Evolutionary conservation across 2,113 vertebrate species (phyloP).

Genomic region (Halichoeres trimaculatus): DNA sequence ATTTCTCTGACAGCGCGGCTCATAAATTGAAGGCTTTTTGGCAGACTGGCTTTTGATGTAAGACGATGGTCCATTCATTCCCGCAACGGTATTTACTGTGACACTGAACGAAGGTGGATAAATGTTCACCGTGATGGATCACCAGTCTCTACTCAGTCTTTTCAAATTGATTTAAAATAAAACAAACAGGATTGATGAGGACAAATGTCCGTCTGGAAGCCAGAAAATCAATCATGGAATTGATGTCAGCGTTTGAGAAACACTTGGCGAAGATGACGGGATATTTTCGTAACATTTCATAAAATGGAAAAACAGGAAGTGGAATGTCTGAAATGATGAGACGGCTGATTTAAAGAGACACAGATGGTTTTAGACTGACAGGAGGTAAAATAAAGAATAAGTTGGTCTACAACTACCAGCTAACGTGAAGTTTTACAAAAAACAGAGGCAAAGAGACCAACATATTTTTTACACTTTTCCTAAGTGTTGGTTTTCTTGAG

Average conservation of each 20-base stretch:
- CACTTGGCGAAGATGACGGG: neutral
- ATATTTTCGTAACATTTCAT: neutral
- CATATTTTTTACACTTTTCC: neutral
- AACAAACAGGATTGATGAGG: conserved; percentile 31
- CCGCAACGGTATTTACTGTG: conserved; percentile 27
- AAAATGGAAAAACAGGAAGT: neutral
- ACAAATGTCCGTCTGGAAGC: conserved; percentile 14
- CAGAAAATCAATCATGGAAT: conserved; percentile 15
- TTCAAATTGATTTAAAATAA: conserved; percentile 35
- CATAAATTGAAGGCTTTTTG: neutral
- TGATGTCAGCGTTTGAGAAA: conserved; percentile 2
- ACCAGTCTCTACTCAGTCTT: neutral
- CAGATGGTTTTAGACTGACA: no score
- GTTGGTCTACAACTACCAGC: no score
- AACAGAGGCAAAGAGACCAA: neutral
- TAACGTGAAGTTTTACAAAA: no score
- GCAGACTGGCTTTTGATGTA: conserved; percentile 3
- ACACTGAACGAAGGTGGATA: conserved; percentile 29
- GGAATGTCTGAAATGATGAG: neutral
- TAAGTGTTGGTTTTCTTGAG: neutral
- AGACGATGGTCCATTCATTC: neutral
- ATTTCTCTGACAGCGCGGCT: conserved; percentile 7
- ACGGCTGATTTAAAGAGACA: no score
- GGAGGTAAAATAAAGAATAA: no score
- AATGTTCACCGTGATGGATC: conserved; percentile 45